Percentiles rank a stretch among this genome's conserved stretches.
Evolutionary conservation across 2,113 vertebrate species (phyloP).

Genomic region (Tachysurus vachellii): DNA sequence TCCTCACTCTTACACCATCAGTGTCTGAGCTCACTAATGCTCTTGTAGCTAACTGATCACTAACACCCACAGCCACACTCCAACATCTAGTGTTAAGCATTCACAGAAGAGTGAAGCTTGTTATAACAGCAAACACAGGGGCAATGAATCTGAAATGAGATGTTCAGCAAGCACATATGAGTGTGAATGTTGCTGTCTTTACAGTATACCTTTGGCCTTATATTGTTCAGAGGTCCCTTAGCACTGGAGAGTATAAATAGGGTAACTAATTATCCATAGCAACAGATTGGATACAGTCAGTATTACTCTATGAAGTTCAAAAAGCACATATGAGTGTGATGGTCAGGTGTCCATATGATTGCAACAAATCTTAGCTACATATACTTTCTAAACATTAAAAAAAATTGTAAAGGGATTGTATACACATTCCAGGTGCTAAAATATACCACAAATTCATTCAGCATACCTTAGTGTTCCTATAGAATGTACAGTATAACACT

Average conservation of each 20-base stretch:
- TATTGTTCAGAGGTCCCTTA: not conserved
- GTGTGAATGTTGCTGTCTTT: not conserved
- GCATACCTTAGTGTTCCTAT: not conserved
- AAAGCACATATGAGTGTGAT: too few relatives aligned
- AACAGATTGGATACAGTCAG: too few relatives aligned
- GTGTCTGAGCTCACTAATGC: not conserved
- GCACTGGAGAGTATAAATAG: too few relatives aligned
- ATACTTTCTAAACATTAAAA: not conserved
- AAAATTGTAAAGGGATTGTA: too few relatives aligned
- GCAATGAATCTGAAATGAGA: not conserved
- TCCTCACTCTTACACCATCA: not conserved
- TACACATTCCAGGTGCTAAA: not conserved
- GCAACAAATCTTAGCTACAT: not conserved
- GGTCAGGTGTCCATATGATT: too few relatives aligned
- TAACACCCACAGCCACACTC: not conserved
- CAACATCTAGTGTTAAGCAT: not conserved
- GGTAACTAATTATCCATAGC: too few relatives aligned
- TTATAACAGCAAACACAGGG: not conserved
- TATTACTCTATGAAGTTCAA: too few relatives aligned
- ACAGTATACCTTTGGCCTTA: not conserved
- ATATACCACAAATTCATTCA: not conserved
- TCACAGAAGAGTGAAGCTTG: not conserved
- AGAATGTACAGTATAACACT: not conserved
- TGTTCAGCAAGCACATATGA: not conserved
- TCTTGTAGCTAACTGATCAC: not conserved